Evolutionary conservation across 1,140 invertebrate species (phyloP).

Genomic region (Parapsyche elsis): DNA sequence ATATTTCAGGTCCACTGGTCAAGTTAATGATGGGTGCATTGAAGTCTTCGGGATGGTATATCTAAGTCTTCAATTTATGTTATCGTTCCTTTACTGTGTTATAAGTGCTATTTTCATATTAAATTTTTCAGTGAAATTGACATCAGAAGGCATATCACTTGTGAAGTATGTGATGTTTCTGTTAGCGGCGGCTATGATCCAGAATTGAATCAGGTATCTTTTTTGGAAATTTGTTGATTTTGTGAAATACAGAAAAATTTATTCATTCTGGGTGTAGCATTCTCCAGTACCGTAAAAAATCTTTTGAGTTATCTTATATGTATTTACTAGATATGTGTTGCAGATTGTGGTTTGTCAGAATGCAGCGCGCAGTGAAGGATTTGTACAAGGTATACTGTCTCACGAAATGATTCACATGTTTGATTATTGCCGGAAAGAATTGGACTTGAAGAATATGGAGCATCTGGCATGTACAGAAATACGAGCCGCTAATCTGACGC

Average conservation of each 20-base stretch:
- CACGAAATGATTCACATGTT: constrained; percentile 99
- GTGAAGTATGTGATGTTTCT: constrained; percentile 85
- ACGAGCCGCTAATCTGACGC: constrained; percentile 88
- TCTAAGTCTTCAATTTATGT: constrained; percentile 52
- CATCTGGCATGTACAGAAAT: constrained; percentile 97
- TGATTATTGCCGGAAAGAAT: constrained; percentile 89
- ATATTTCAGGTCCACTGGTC: constrained; percentile 78
- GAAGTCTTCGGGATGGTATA: constrained; percentile 85
- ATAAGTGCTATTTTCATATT: constrained; percentile 15
- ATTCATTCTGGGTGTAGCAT: neutral
- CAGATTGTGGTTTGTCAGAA: constrained; percentile 95
- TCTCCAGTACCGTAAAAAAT: too few species aligned
- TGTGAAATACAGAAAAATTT: neutral
- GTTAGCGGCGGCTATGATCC: constrained; percentile 95
- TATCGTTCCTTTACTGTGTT: neutral
- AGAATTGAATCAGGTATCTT: constrained; percentile 80
- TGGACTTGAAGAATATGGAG: constrained; percentile 91
- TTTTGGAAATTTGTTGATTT: neutral
- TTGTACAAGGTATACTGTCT: constrained; percentile 81
- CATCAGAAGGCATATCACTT: constrained; percentile 87
- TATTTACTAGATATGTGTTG: neutral
- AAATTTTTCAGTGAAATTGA: constrained; percentile 77
- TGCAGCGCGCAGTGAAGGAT: constrained; percentile 71
- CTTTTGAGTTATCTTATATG: neutral
- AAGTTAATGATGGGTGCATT: constrained; percentile 88